These are phyloP conservation scores for Spermophilus dauricus DNA, from an alignment of 2,113 vertebrate species.

Conservation along the genomic window DNA sequence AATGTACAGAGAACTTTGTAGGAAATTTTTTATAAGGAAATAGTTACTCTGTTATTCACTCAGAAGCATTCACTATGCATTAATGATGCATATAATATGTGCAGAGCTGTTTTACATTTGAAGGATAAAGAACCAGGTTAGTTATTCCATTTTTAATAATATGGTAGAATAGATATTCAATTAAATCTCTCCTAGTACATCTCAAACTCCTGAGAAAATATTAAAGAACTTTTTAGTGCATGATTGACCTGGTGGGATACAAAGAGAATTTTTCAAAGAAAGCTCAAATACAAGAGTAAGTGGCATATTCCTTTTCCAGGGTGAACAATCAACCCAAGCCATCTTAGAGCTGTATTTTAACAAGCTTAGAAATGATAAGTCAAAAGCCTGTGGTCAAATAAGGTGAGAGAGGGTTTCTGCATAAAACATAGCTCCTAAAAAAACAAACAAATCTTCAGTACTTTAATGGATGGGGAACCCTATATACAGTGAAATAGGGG, in stretches of 20 bases:
- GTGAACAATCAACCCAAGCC: neutral
- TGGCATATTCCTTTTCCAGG: neutral
- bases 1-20: constrained; percentile 20
- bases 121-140: constrained; percentile 1
- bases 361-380: neutral
- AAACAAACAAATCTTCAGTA: neutral
- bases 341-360: neutral
- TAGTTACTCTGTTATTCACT: neutral
- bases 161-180: neutral
- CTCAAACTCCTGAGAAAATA: constrained; percentile 4
- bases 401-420: neutral
- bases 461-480: neutral
- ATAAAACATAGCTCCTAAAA: neutral
- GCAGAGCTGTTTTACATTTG: constrained; percentile 1
- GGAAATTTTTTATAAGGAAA: constrained; percentile 47
- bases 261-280: constrained; percentile 26
- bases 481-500: neutral
- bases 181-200: neutral
- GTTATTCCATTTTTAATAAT: constrained; percentile 18
- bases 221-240: neutral
- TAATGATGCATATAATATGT: neutral
- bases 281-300: neutral
- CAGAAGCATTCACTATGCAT: neutral
- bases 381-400: neutral
- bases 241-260: neutral